Evolutionary conservation across 2,797 vertebrate genomes (phyloP), one percentile per base, ranked within the genome.

Genomic region (Ctenosaura bakeri): DNA sequence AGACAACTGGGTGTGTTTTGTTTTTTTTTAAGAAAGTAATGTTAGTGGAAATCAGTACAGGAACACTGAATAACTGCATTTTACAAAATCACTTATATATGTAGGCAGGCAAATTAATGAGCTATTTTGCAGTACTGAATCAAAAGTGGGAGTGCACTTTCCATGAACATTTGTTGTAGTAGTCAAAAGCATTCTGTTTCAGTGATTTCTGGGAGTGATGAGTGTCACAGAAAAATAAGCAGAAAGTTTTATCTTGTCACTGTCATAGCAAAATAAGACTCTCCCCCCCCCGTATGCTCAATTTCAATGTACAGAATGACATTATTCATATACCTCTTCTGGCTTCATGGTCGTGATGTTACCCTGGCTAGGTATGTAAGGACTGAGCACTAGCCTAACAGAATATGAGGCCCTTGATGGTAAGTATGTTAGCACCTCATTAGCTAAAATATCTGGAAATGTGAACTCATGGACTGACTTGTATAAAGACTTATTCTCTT

Each of bases 21-120:
- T n/a, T 64, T 91, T 90, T 81, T 79, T 29, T 87, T 91, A 71
- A 26, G 7, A 87, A 14, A 26, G 85, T 89, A 0, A 76, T 92
- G 66, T 91, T 88, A 88, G 79, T 93, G 85, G 13, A 92, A 91
- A 94, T 92, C 87, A 89, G 90, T 93, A 93, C 88, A 85, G 16
- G 89, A 93, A 38, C 0, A 91, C 80, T 85, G 52, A 76, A 87
- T 62, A 42, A 87, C 13, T 76, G 26, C 38, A 59, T 88, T 56
- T 73, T 59, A 26, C 42, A 66, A 89, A 84, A 84, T 35, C n/a
- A 59, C 32, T 35, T 38, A 74, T 56, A 62, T 54, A 14, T 52
- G 7, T 10, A 46, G 38, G 38, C 54, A 52, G 77, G 42, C 38
- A 77, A 46, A 83, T 50, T 83, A 71, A 50, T 86, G n/a, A 85